A percentile compares a stretch with the other conserved stretches of the same genome.
Evolutionary conservation across 2,113 vertebrate species (phyloP).

Genomic region (Hipposideros armiger): DNA sequence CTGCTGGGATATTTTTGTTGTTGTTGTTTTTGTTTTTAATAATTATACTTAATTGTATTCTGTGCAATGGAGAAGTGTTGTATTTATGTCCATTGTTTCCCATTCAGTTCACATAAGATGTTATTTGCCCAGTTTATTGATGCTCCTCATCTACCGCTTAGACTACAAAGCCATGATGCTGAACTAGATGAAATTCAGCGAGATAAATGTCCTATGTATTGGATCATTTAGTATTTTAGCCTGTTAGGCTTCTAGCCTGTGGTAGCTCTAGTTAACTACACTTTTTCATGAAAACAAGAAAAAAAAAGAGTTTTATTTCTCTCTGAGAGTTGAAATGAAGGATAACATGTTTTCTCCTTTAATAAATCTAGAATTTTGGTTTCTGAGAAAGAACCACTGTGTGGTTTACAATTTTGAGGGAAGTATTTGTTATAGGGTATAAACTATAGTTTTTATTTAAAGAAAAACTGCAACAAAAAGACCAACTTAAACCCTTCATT

Average conservation of each 20-base stretch:
- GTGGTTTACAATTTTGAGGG: slow-evolving; percentile 32
- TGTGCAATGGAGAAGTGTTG: not conserved
- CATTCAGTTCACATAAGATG: slow-evolving; percentile 37
- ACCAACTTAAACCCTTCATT: slow-evolving; percentile 51
- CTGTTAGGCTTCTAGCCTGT: slow-evolving; percentile 31
- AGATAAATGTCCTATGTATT: not conserved
- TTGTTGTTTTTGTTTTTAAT: not conserved
- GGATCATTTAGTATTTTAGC: slow-evolving; percentile 45
- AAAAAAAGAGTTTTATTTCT: slow-evolving; percentile 6
- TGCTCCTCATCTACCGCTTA: slow-evolving; percentile 43
- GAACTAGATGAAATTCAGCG: slow-evolving; percentile 62
- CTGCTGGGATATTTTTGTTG: not conserved
- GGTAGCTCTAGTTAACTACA: slow-evolving; percentile 14
- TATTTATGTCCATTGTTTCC: slow-evolving; percentile 58
- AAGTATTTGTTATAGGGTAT: not conserved
- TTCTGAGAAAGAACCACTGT: not conserved
- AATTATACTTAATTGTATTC: slow-evolving; percentile 61
- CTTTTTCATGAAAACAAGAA: slow-evolving; percentile 40
- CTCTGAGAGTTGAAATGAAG: slow-evolving; percentile 7
- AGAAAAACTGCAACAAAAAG: slow-evolving; percentile 57
- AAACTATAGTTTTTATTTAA: not conserved
- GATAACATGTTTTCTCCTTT: slow-evolving; percentile 15
- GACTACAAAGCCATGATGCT: slow-evolving; percentile 29
- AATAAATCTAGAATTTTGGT: slow-evolving; percentile 36
- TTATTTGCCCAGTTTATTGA: slow-evolving; percentile 60